Percentiles rank a stretch among this genome's conserved stretches.
Conservation (phyloP, 2,797 vertebrate species). For the Pempheris klunzingeri region DNA sequence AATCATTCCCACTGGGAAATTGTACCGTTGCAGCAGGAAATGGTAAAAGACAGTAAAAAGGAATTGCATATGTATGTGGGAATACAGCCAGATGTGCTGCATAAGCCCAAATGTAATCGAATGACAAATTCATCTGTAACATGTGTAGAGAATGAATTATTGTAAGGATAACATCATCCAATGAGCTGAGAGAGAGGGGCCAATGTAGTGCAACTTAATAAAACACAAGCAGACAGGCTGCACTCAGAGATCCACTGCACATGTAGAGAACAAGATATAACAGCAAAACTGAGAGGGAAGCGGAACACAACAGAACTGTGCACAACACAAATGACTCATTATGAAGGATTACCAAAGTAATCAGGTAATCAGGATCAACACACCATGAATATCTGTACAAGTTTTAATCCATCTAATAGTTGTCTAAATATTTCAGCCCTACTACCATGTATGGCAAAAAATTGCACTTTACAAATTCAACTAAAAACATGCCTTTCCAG, state of each 20-base stretch:
- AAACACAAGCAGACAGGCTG: constrained; percentile 2
- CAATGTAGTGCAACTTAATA: background rate
- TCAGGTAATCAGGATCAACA: too few relatives aligned
- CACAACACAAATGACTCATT: background rate
- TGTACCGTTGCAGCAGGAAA: constrained; percentile 6
- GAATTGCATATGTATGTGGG: background rate
- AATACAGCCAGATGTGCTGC: constrained; percentile 10
- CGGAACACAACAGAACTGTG: background rate
- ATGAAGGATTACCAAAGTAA: background rate
- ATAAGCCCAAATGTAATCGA: constrained; percentile 30
- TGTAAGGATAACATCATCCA: background rate
- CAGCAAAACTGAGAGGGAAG: background rate
- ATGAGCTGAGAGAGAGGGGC: background rate
- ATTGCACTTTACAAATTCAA: background rate
- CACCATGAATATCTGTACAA: background rate
- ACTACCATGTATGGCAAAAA: background rate
- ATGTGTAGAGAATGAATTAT: constrained; percentile 12
- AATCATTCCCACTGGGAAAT: constrained; percentile 29
- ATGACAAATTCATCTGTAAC: constrained; percentile 15
- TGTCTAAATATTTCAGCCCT: background rate
- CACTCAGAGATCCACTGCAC: background rate
- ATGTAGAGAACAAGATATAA: background rate
- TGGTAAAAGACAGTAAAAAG: background rate
- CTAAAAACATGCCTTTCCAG: background rate
- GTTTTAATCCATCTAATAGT: background rate